Base-by-base conservation (phyloP, 2,888 invertebrate genomes). In the Malthinus flaveolus region DNA sequence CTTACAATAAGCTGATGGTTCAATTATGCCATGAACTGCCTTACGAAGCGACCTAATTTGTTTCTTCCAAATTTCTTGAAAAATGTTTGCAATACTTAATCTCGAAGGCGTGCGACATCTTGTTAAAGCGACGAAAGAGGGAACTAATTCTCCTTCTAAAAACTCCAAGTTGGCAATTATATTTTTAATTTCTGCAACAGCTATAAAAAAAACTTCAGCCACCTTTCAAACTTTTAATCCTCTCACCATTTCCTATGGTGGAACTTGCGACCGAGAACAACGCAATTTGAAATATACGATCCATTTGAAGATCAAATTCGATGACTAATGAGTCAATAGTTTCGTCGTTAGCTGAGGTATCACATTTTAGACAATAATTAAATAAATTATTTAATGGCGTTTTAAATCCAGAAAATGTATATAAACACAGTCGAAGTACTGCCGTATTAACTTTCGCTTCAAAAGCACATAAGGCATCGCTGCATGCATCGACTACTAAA, bases 401-500 rank as follows among this genome's bases (percentile, higher is more conserved):
- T 6, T 66, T 68, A 57, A 70, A 75, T 53, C 73, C 66, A 6
- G 74, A 70, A 66, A 79, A 78, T 8, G 75, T 79, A 63, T 81
- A 80, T 68, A 84, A 75, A 3, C 86, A 80, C 44, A 88, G 72
- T 33, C 83, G 82, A 13, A 89, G 73, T 50, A 88, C 79, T 1
- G 87, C 85, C 8, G 84, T 82, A 66, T 88, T 88, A 6, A 88
- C 85, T 71, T 84, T 85, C 2, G 84, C 83, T 73, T 89, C 89
- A 46, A 88, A 71, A 7, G 81, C 79, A 72, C 87, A 86, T 1
- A 89, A 73, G 9, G 85, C 83, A 69, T 87, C 85, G 66, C 81
- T 85, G 47, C 85, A 74, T 1, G 84, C 83, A 69, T 86, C 84
- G 57, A 84, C 81, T 32, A 84, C 80, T 2, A 87, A 79, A 72